Evolutionary conservation across 2,113 vertebrate genomes (phyloP), one percentile per base, ranked within the genome.

Genomic region (Xiphophorus maculatus): DNA sequence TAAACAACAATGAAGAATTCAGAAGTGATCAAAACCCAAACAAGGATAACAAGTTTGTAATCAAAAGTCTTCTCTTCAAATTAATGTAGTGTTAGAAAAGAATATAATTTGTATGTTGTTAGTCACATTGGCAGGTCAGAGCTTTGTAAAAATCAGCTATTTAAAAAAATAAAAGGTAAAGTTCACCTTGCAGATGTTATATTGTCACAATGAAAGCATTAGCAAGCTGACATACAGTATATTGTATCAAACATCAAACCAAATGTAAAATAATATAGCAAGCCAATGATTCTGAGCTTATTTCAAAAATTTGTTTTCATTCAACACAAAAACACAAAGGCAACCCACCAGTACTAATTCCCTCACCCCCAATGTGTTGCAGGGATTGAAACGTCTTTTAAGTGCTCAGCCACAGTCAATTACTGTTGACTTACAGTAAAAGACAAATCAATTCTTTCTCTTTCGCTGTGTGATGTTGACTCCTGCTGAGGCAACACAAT

Each of bases 381-480:
- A 71, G 3, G 58, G 77, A 87, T 70, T 48, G 79, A 83, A 83
- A 79, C 61, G 85, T 77, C 75, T 72, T 82, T 79, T 83, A 84
- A 89, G 84, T 78, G 71, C 79, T 86, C 87, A 87, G 83, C 82
- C 82, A 69, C 80, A 86, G 73, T 87, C 82, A 80, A 87, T 92
- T 91, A 87, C 79, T 67, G 80, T 87, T 89, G 84, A 87, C 82
- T 88, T 89, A 90, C 81, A 83, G 81, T 84, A 84, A 84, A 88
- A 83, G 63, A 90, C 79, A 79, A 91, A 88, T 84, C 81, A 77
- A 81, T 90, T 82, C 60, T 42, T 76, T 87, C 76, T 82, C 73
- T 73, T 83, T 76, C 37, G 35, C 76, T 67, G 78, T 71, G 63
- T 84, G 82, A 71, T 76, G 80, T 73, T 74, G 82, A 84, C 80